Conservation (phyloP, 2,888 invertebrate genomes). For the Eupelmus urozonus region DNA sequence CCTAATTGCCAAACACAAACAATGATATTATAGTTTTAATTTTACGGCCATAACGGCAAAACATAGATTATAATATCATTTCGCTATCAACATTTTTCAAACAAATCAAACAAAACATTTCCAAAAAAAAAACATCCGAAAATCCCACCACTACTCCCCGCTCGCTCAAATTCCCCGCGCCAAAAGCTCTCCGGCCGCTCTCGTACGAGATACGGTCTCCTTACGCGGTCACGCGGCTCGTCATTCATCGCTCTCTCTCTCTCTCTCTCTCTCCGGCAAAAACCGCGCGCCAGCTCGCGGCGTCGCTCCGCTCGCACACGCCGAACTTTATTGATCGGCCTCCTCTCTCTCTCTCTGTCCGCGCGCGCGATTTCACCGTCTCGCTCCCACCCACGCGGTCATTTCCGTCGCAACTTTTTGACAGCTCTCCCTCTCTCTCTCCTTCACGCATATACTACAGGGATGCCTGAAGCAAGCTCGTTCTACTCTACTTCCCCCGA, state of each 20-base stretch:
- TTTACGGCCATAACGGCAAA: too few relatives aligned
- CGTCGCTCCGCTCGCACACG: constrained; percentile 25
- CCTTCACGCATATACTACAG: neutral
- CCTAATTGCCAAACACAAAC: too few relatives aligned
- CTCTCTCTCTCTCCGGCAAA: neutral
- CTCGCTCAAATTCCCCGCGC: neutral
- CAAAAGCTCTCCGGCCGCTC: neutral
- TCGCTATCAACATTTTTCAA: too few relatives aligned
- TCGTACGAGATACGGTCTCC: too few relatives aligned
- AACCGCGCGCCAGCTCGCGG: constrained; percentile 63
- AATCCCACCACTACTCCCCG: too few relatives aligned
- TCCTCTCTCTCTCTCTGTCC: constrained; percentile 15
- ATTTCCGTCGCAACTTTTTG: too few relatives aligned
- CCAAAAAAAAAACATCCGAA: too few relatives aligned
- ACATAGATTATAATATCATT: too few relatives aligned
- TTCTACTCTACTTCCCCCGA: neutral
- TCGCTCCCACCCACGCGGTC: too few relatives aligned
- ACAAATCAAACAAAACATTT: too few relatives aligned
- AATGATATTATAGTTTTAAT: too few relatives aligned
- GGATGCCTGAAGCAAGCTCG: neutral
- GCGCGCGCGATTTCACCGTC: neutral
- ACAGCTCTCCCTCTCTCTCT: too few relatives aligned
- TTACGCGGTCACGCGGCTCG: neutral
- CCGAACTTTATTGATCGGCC: constrained; percentile 58
- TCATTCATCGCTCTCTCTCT: neutral